Evolutionary conservation across 2,888 invertebrate species (phyloP), one percentile per base, ranked within the genome.

Genomic region (Prostheceraeus crozeri): DNA sequence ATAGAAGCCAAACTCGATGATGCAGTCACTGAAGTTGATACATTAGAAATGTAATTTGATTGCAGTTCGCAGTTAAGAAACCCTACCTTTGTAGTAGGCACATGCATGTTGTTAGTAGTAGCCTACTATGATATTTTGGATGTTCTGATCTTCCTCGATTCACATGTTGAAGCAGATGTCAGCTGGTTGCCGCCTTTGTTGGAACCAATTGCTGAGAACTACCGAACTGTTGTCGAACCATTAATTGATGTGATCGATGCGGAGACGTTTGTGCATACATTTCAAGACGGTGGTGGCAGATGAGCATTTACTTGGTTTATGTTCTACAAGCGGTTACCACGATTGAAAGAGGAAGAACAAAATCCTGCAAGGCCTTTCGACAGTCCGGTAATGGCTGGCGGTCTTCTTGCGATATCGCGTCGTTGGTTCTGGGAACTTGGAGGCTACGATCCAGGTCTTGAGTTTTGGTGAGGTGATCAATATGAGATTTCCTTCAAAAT

Each of bases 381-480:
- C 78, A 89, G 87, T 73, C 94, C 94, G 0, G 84, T 96, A 0
- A 94, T 94, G 94, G 93, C 93, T 63, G 94, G 94, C 10, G 94
- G 94, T 0, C 76, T 94, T 65, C 96, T 94, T 79, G 93, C 93
- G 11, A 94, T 96, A 58, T 84, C 85, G 60, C 78, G 84, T 0
- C 82, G 84, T 64, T 96, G 87, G 80, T 96, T 96, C 77, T 91
- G 91, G 91, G 87, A 91, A 75, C 77, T 94, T 35, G 94, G 90
- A 1, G 94, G 93, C 0, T 76, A 76, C 62, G 76, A 76, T 59
- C 72, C 72, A 2, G 76, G 76, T 2, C 68, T 76, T 1, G 89
- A 91, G 69, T 93, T 94, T 66, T 94, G 94, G 94, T 94, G 94
- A 21, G 94, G 93, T 0, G 94, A 94, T 74, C 94, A 94, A 74